These are phyloP conservation scores for Tinamus major DNA, from an alignment of 2,797 vertebrate genomes.

Conservation along the genomic window DNA sequence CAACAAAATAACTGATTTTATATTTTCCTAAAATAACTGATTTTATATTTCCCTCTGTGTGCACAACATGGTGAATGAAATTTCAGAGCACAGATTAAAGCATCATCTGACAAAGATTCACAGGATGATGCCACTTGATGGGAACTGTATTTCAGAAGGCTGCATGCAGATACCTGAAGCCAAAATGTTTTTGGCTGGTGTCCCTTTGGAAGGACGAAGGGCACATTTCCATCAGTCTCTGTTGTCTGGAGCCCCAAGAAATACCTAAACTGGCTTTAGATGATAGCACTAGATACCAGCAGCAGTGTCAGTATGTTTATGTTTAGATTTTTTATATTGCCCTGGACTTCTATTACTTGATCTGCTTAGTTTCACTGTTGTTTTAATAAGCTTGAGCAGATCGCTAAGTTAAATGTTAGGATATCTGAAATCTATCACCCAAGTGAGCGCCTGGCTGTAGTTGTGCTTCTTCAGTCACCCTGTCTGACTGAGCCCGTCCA, in stretches of 20 bases:
- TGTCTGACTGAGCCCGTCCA: neutral
- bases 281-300: rapidly evolving
- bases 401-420: neutral
- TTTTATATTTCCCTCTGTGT: neutral
- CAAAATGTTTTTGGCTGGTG: neutral
- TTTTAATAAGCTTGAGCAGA: neutral
- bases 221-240: neutral
- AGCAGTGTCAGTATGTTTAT: neutral
- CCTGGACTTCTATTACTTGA: neutral
- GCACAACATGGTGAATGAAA: neutral
- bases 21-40: neutral
- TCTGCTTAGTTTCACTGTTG: neutral
- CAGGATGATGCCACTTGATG: rapidly evolving
- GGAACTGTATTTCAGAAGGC: neutral
- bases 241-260: neutral
- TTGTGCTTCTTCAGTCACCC: neutral
- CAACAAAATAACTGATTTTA: neutral
- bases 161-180: neutral
- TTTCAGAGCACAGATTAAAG: neutral
- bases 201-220: neutral
- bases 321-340: neutral
- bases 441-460: no score
- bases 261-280: neutral
- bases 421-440: neutral
- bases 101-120: neutral